Evolutionary conservation across 1,140 invertebrate genomes (phyloP).

Genomic region (Zaprionus davidi): DNA sequence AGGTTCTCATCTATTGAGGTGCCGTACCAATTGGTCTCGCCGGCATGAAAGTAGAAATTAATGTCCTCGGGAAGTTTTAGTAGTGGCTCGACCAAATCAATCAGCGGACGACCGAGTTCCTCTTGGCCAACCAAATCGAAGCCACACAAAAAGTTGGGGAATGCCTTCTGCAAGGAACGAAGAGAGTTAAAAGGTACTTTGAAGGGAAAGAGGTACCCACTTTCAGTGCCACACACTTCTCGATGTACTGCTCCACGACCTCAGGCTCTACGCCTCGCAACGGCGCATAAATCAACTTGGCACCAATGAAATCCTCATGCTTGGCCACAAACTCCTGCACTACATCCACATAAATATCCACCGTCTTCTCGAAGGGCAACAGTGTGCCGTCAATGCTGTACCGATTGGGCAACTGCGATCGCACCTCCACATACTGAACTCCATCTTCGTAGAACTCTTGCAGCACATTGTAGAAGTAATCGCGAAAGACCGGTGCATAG

Average conservation of each 20-base stretch:
- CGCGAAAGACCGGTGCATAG: conserved; percentile 89
- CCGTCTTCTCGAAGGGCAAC: conserved; percentile 85
- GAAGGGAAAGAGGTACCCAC: conserved; percentile 19
- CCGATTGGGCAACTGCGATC: conserved; percentile 85
- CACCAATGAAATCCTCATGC: conserved; percentile 88
- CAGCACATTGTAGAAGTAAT: conserved; percentile 89
- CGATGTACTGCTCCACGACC: conserved; percentile 85
- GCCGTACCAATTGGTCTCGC: conserved; percentile 91
- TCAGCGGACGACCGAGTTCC: conserved; percentile 87
- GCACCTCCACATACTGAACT: conserved; percentile 91
- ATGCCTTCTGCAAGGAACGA: conserved; percentile 51
- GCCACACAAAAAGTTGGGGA: conserved; percentile 86
- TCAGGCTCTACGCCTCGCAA: conserved; percentile 79
- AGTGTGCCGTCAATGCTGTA: conserved; percentile 88
- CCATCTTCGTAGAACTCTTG: conserved; percentile 90
- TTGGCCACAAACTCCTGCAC: conserved; percentile 85
- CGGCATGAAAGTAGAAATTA: conserved; percentile 91
- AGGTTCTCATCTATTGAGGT: conserved; percentile 88
- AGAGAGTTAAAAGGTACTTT: neutral
- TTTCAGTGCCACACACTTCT: conserved; percentile 49
- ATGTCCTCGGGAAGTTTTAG: conserved; percentile 85
- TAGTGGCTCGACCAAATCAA: conserved; percentile 86
- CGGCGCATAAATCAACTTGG: conserved; percentile 89
- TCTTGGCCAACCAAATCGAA: conserved; percentile 92
- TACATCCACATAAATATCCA: conserved; percentile 86